Base-by-base conservation (phyloP, 2,888 invertebrate species). In the Morpho deidamia region DNA sequence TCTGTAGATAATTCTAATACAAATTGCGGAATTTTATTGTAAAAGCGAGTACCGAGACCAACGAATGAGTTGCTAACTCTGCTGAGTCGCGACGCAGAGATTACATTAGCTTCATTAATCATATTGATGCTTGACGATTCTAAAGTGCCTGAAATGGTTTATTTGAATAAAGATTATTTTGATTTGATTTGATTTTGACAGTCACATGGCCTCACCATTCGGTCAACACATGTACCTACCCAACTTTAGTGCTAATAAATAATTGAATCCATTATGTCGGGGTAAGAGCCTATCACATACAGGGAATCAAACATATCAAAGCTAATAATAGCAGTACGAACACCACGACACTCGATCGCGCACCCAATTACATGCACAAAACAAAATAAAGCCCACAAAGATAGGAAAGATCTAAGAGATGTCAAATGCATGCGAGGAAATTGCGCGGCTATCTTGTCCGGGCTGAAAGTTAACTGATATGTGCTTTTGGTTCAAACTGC, bases 381-480 rank as follows among this genome's bases (percentile, higher is more conserved):
- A 53, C 48, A 54, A 51, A 58, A 58, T 58, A 56, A 44, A 51
- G 53, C 55, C 23, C 55, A 55, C 63, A 64, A 66, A 66, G 65
- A 62, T 60, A 59, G 44, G 51, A 59, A 54, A 54, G 49, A 60
- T 53, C 59, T 56, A 42, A 46, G 47, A 44, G 43, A 54, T 62
- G 81, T 81, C 81, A 81, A 69, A 74, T 70, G 74, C 81, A 81
- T 68, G 62, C 68, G 57, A 61, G 78, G 82, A 81, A 81, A 81
- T 81, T 81, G 76, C 78, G 65, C 65, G 73, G 73, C 76, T 76
- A 72, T 62, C 57, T 64, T 63, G 46, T 10, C 45, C 46, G 46
- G 38, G 32, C 8, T 23, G 9, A 23, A 34, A 38, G 38, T 46
- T 37, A 51, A 33, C 32, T 1, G 38, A 44, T 14, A 12, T 12